Base-by-base conservation (phyloP, 35 echinoderm and acorn worm genomes). In the Apostichopus californicus region DNA sequence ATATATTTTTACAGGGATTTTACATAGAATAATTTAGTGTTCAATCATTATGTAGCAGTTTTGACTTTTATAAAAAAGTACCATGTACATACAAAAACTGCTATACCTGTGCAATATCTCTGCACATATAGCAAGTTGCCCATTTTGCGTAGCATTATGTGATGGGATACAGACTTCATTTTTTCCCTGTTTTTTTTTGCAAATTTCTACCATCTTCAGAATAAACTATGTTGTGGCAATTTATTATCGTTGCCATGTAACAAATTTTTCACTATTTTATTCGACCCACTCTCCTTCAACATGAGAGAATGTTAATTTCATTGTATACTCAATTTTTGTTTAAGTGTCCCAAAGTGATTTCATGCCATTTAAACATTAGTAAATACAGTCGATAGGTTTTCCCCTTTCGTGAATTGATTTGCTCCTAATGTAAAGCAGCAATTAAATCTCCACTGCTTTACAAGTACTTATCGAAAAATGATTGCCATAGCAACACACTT, bases 341-440 rank as follows among this genome's bases (percentile, higher is more conserved):
- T n/a, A 85, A 85, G 81, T 22, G 52, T 18, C 81, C 10, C 24
- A 58, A 58, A 60, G 57, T 58, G 81, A 56, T 85, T 85, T 17
- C 55, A 59, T 58, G 80, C 81, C 71, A 75, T 75, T 75, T 75
- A 75, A 75, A 85, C 55, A 58, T 85, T 85, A 21, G 55, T 13
- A 1, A 56, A 12, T 85, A 18, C 8, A 85, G 55, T 59, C 22
- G 24, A 85, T 56, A 59, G 56, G 54, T 58, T 58, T 85, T 81
- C 58, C 21, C 54, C 56, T 85, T 59, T 85, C 58, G 20, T 60
- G 81, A 85, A 85, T 85, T 85, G 57, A 85, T 85, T 85, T 85
- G 55, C 55, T 58, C 8, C n/a, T 14, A 53, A 56, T 85, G 57
- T 85, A 85, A 85, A 85, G 55, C 57, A 59, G 81, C 81, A 85